Base-by-base conservation (phyloP, 1,140 invertebrate genomes). In the Anadara kagoshimensis region DNA sequence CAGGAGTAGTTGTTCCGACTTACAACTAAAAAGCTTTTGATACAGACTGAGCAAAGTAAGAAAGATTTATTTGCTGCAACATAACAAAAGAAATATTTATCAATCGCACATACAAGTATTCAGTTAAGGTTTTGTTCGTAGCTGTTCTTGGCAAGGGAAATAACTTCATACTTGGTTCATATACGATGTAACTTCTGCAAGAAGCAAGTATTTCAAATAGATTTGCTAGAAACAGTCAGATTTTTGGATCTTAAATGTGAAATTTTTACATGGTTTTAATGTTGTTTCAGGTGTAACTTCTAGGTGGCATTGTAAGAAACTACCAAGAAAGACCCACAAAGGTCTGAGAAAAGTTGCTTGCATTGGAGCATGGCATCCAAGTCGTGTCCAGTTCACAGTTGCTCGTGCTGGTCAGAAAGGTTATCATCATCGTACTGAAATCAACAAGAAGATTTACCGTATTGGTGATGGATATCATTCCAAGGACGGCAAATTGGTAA, bases 351-450 rank as follows among this genome's bases (percentile, higher is more conserved):
- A 99, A 90, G 98, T 99, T 69, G 98, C 98, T 85, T 99, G 98
- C 95, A 99, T 99, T 91, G 98, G 98, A 90, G 98, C 98, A n/a
- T 99, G 98, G 98, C 98, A 99, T 99, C 98, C 98, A 73, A 97
- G 96, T 84, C 93, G 98, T 89, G 98, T 99, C 20, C 96, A 97
- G 77, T 99, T 97, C 92, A 98, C 97, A 72, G 98, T 99, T 64
- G 98, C 98, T 64, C 94, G 98, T 91, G 98, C 98, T 91, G 98
- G 98, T 94, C 98, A 99, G 89, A 99, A 99, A 90, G 98, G 98
- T 86, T 99, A 98, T 90, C 98, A 99, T 90, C 98, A 99, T 88
- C 94, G 98, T 89, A 99, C 98, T 56, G 98, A 99, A 90, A 98
- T 99, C 92, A 99, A 99, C 92, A 99, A 99, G 91, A 99, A 99